Conservation (phyloP, 2,113 vertebrate genomes). For the Podilymbus podiceps region DNA sequence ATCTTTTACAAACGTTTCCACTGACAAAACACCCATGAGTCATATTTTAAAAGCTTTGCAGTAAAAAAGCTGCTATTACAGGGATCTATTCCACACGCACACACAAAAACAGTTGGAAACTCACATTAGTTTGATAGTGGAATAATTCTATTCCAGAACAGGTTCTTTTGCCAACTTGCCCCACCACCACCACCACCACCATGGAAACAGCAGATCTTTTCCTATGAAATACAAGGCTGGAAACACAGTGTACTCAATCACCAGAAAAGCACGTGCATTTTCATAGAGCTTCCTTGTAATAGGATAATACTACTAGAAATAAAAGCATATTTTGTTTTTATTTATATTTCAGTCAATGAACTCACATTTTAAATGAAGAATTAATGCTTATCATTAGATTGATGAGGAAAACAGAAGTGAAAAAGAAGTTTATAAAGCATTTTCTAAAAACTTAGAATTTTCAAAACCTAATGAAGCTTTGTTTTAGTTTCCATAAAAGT, state of each 20-base stretch:
- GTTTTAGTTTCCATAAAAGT: not conserved
- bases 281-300: not conserved
- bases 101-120: not conserved
- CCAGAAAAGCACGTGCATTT: slow-evolving; percentile 42
- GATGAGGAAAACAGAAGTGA: not conserved
- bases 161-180: not conserved
- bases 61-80: slow-evolving; percentile 47
- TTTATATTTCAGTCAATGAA: not conserved
- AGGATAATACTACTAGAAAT: slow-evolving; percentile 21
- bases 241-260: not conserved
- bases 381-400: not conserved
- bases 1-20: slow-evolving; percentile 14
- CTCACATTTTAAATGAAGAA: not conserved
- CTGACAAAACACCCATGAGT: slow-evolving; percentile 5
- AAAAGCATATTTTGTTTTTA: not conserved
- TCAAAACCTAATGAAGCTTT: not conserved
- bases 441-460: not conserved
- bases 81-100: not conserved
- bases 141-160: slow-evolving; percentile 44
- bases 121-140: slow-evolving; percentile 31
- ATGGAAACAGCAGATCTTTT: slow-evolving; percentile 28
- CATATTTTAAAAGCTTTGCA: slow-evolving; percentile 28
- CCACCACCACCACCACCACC: too few relatives aligned
- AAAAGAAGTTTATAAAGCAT: not conserved
- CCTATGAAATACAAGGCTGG: not conserved